Conservation (phyloP, 2,888 invertebrate species). For the Drosophila dives region DNA sequence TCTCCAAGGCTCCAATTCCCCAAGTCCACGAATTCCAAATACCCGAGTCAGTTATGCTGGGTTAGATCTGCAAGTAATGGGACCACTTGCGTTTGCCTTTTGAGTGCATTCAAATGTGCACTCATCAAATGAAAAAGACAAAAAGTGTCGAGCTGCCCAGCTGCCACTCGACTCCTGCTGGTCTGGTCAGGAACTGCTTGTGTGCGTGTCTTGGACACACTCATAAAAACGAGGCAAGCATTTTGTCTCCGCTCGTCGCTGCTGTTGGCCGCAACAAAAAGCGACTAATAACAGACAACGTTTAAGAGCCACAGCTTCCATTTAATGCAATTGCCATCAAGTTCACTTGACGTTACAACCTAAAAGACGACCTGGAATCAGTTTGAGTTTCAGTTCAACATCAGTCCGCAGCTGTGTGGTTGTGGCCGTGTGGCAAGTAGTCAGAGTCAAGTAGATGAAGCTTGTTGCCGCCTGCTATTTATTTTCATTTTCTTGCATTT, state of each 20-base stretch:
- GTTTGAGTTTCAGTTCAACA: conserved; percentile 20
- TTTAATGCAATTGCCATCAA: conserved; percentile 75
- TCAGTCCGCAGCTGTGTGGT: conserved; percentile 3
- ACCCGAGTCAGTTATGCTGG: conserved; percentile 17
- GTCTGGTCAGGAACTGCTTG: conserved; percentile 19
- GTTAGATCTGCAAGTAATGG: conserved; percentile 68
- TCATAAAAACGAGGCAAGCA: conserved; percentile 1
- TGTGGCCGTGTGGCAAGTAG: conserved; percentile 5
- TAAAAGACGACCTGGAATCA: conserved; percentile 23
- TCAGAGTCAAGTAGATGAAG: conserved; percentile 26
- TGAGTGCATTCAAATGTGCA: conserved; percentile 74
- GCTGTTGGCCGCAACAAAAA: conserved; percentile 44
- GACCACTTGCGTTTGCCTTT: conserved; percentile 60
- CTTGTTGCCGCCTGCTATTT: conserved; percentile 72
- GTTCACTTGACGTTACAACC: conserved; percentile 71
- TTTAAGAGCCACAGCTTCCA: conserved; percentile 65
- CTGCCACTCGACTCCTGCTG: conserved; percentile 21
- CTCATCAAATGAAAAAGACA: conserved; percentile 78
- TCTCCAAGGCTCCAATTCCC: no score
- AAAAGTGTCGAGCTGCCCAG: conserved; percentile 64
- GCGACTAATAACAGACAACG: conserved; percentile 66
- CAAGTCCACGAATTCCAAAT: background rate
- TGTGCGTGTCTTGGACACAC: background rate
- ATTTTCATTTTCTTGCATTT: conserved; percentile 80
- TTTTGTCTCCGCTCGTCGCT: background rate